Base-by-base conservation (phyloP, 2,888 invertebrate genomes). In the Brachypalpus laphriformis region DNA sequence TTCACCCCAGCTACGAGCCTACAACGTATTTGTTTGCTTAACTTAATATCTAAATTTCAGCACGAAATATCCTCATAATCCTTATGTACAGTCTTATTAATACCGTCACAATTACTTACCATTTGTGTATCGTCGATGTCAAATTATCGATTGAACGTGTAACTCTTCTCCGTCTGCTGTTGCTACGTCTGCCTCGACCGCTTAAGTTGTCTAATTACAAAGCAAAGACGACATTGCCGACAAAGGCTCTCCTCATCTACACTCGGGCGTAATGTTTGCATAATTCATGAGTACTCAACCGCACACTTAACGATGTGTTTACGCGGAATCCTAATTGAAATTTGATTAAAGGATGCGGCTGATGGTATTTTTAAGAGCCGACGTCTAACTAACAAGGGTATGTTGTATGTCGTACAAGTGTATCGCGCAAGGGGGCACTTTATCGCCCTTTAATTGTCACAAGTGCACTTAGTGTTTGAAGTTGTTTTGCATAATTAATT, bases 291-390 rank as follows among this genome's bases (percentile, higher is more conserved):
- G 45, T 45, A 42, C 40, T 61, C 68, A 61, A 49, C 63, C 57
- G 22, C 61, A 25, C 31, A 31, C 28, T 75, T 65, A 71, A 66
- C 49, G 37, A 61, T 45, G 56, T 45, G 66, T 59, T 61, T 45
- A 66, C 51, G 72, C 31, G 61, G 66, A 66, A 61, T 45, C 28
- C 54, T 77, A 72, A 82, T 78, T 82, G 78, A 82, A 78, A 68
- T 77, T 78, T 78, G 76, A 82, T 82, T 78, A 72, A 72, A 77
- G 66, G 82, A 59, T 61, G 72, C 61, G 59, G 70, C 51, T 77
- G 59, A 72, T 77, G 82, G 61, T 28, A 34, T 28, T 59, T 37
- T 71, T 54, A 57, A 51, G 22, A 74, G 40, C 16, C 42, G 8
- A 28, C 47, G 45, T 47, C 31, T 20, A 45, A 2, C 25, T 5